phyloP scores from a whole-genome alignment of 2,888 invertebrate genomes.

The Taenaris catops region DNA sequence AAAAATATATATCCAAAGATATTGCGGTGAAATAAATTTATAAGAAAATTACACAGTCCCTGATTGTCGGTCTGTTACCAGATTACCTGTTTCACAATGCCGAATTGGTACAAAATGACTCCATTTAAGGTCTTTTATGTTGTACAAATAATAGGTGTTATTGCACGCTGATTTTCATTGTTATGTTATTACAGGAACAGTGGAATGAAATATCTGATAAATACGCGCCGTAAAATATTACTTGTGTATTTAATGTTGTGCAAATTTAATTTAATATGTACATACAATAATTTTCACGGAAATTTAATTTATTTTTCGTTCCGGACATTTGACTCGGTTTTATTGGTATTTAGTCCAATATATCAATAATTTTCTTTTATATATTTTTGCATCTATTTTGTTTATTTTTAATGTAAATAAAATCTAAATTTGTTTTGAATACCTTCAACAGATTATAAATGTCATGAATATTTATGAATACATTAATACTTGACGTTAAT shows the following conservation, averaged over 20 bases:
- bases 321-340: conserved; percentile 14
- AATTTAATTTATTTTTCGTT: conserved; percentile 20
- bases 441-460: too few species aligned
- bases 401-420: too few species aligned
- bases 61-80: conserved; percentile 67
- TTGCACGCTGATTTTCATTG: conserved; percentile 37
- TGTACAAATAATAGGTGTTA: conserved; percentile 65
- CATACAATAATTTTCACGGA: conserved; percentile 17
- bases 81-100: conserved; percentile 66
- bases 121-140: conserved; percentile 53
- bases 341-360: too few species aligned
- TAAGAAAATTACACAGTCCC: conserved; percentile 65
- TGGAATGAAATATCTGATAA: conserved; percentile 59
- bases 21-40: conserved; percentile 69
- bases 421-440: too few species aligned
- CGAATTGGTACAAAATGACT: conserved; percentile 70
- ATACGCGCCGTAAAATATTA: conserved; percentile 33
- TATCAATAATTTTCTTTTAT: too few species aligned
- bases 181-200: conserved; percentile 48
- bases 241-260: conserved; percentile 20
- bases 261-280: conserved; percentile 16
- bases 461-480: too few species aligned
- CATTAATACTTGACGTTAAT: too few species aligned
- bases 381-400: too few species aligned
- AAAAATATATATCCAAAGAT: conserved; percentile 52